Conservation (phyloP, 2,113 vertebrate genomes). For the Perca flavescens region DNA sequence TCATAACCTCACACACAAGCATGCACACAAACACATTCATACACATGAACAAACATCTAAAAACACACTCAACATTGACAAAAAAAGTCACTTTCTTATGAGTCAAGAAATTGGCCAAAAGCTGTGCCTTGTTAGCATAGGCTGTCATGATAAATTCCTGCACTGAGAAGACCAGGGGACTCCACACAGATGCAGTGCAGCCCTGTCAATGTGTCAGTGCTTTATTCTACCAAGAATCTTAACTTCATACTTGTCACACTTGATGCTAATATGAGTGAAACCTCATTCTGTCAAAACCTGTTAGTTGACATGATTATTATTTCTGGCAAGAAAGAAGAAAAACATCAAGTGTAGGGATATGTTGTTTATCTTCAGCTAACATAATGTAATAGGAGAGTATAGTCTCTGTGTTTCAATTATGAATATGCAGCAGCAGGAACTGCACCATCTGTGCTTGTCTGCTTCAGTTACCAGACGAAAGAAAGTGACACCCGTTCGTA, state of each 20-base stretch:
- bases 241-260: slow-evolving; percentile 64
- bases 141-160: slow-evolving; percentile 59
- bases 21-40: slow-evolving; percentile 3
- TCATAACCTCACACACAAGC: slow-evolving; percentile 9
- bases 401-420: slow-evolving; percentile 56
- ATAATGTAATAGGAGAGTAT: slow-evolving; percentile 45
- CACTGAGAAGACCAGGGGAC: slow-evolving; percentile 47
- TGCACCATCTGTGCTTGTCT: slow-evolving; percentile 63
- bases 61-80: slow-evolving; percentile 29
- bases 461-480: slow-evolving; percentile 41
- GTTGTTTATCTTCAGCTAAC: slow-evolving; percentile 58
- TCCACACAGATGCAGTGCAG: slow-evolving; percentile 37
- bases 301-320: slow-evolving; percentile 62
- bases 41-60: not conserved
- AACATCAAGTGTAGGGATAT: slow-evolving; percentile 25
- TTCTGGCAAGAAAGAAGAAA: slow-evolving; percentile 12
- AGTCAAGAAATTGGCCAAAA: slow-evolving; percentile 51
- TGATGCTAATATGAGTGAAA: slow-evolving; percentile 72
- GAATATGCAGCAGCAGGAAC: slow-evolving; percentile 46
- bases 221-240: slow-evolving; percentile 61
- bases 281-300: slow-evolving; percentile 79
- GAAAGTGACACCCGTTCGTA: slow-evolving; percentile 18
- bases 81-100: slow-evolving; percentile 32
- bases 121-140: slow-evolving; percentile 61
- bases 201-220: slow-evolving; percentile 37